A percentile compares a stretch with the other conserved stretches of the same genome.
Conservation (phyloP, 1,140 invertebrate genomes). For the Sipha flava region DNA sequence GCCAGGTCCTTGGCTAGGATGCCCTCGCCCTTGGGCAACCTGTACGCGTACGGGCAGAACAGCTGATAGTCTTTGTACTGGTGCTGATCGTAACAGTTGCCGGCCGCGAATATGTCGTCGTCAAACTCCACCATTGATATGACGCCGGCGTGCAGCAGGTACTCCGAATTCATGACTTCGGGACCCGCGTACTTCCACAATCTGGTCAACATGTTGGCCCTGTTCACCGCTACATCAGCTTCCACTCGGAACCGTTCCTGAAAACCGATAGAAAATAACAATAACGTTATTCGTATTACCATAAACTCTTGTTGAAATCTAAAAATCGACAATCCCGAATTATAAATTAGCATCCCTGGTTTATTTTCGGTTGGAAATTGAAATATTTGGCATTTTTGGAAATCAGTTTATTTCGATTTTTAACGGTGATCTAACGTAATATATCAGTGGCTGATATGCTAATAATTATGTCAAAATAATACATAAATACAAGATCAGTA, state of each 20-base stretch:
- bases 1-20: slow-evolving; percentile 85
- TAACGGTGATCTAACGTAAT: too few relatives aligned
- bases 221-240: slow-evolving; percentile 81
- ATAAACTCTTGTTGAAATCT: too few relatives aligned
- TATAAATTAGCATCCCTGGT: too few relatives aligned
- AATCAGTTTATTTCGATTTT: too few relatives aligned
- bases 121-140: slow-evolving; percentile 89
- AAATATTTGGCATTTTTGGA: too few relatives aligned
- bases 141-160: slow-evolving; percentile 78
- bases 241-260: slow-evolving; percentile 60
- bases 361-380: too few relatives aligned
- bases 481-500: too few relatives aligned
- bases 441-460: too few relatives aligned
- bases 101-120: slow-evolving; percentile 87
- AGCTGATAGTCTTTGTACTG: slow-evolving; percentile 75
- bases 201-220: slow-evolving; percentile 86
- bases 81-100: slow-evolving; percentile 79
- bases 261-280: slow-evolving; percentile 7
- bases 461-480: too few relatives aligned
- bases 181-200: slow-evolving; percentile 84
- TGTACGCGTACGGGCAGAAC: slow-evolving; percentile 87
- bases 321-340: too few relatives aligned
- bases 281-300: background rate
- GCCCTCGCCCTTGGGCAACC: slow-evolving; percentile 66
- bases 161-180: slow-evolving; percentile 70